Conservation (phyloP, 1,140 invertebrate species). For the Trachymyrmex cornetzi region DNA sequence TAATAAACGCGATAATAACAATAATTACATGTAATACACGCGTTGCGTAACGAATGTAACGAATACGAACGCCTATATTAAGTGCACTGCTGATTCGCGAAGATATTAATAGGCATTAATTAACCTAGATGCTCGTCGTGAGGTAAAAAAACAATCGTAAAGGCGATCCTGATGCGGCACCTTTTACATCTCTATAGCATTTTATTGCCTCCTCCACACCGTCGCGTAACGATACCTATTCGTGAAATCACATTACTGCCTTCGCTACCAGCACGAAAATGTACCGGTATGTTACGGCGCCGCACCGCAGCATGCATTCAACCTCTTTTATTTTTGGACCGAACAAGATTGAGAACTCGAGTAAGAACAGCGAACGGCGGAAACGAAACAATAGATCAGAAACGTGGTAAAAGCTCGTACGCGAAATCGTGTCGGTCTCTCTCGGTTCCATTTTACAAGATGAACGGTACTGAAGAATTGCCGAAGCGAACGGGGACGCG, state of each 20-base stretch:
- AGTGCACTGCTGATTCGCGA: neutral
- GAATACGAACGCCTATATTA: neutral
- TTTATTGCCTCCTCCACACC: slow-evolving; percentile 6
- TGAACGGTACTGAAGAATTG: slow-evolving; percentile 43
- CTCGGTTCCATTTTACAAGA: slow-evolving; percentile 26
- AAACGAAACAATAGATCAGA: slow-evolving; percentile 31
- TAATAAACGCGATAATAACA: slow-evolving; percentile 47
- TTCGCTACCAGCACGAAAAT: neutral
- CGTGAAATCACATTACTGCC: slow-evolving; percentile 11
- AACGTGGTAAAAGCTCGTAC: neutral
- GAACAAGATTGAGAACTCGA: slow-evolving; percentile 14
- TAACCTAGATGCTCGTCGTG: slow-evolving; percentile 8
- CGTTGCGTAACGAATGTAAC: slow-evolving; percentile 32
- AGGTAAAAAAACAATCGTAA: slow-evolving; percentile 1
- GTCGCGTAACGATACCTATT: neutral
- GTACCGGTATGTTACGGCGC: neutral
- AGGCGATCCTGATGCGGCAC: neutral
- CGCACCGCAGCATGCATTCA: neutral
- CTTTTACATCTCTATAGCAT: neutral
- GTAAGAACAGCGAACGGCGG: neutral
- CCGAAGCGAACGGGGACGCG: neutral
- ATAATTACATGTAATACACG: slow-evolving; percentile 6
- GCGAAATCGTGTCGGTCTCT: neutral
- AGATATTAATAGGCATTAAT: slow-evolving; percentile 49
- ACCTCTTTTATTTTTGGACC: slow-evolving; percentile 19